A percentile compares a stretch with the other conserved stretches of the same genome.
Evolutionary conservation across 1,140 invertebrate genomes (phyloP).

Genomic region (Zaprionus lachaisei): DNA sequence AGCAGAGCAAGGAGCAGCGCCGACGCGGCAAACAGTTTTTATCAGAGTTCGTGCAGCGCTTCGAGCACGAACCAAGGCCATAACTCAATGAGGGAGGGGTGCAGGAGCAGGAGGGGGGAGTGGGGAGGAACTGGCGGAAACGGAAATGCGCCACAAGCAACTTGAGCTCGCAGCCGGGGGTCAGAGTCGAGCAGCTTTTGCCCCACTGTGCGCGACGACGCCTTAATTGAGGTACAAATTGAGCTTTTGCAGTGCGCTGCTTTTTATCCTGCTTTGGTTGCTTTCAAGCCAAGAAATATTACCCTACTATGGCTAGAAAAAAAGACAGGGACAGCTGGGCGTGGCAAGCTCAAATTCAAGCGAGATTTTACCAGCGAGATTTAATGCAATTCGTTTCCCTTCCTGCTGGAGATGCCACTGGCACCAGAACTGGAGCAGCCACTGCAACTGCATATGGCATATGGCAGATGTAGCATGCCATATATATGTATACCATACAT

Average conservation of each 20-base stretch:
- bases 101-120: background rate
- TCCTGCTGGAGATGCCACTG: constrained; percentile 11
- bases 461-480: constrained; percentile 15
- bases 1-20: constrained; percentile 11
- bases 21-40: constrained; percentile 67
- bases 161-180: constrained; percentile 10
- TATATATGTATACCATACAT: background rate
- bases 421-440: background rate
- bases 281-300: constrained; percentile 44
- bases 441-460: constrained; percentile 5
- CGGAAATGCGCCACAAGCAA: constrained; percentile 76
- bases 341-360: constrained; percentile 33
- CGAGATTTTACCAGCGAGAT: constrained; percentile 58
- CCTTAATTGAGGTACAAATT: constrained; percentile 83
- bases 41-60: constrained; percentile 77
- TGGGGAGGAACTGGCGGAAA: constrained; percentile 35
- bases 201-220: constrained; percentile 73
- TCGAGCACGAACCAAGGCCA: constrained; percentile 70
- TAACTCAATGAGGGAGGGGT: constrained; percentile 60
- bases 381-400: constrained; percentile 33
- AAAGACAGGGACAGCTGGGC: constrained; percentile 39
- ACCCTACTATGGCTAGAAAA: constrained; percentile 24
- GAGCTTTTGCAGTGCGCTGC: constrained; percentile 62
- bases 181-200: constrained; percentile 42
- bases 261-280: constrained; percentile 15